phyloP scores from a whole-genome alignment of 2,797 vertebrate species.

The Psittacula echo region DNA sequence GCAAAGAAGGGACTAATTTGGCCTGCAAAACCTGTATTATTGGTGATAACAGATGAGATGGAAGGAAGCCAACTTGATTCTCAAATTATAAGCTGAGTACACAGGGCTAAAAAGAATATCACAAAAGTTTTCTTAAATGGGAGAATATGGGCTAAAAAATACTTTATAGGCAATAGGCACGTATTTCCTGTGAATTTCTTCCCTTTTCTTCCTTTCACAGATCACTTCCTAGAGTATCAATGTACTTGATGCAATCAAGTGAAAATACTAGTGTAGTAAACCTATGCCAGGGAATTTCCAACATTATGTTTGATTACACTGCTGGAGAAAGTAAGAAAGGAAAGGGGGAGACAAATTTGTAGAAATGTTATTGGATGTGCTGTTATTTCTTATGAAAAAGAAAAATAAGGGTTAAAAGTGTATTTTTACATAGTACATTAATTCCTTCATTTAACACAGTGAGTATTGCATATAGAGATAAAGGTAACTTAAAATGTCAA shows the following conservation, averaged over 20 bases:
- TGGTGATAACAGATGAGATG: constrained; percentile 34
- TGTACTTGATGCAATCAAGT: neutral
- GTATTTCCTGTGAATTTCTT: neutral
- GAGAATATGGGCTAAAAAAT: neutral
- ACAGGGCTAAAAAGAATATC: neutral
- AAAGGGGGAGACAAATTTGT: neutral
- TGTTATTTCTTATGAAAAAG: neutral
- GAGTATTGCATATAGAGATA: neutral
- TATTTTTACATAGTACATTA: neutral
- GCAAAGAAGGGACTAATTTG: constrained; percentile 49
- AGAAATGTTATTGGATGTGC: neutral
- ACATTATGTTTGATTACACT: neutral
- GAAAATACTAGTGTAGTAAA: neutral
- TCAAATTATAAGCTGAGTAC: neutral
- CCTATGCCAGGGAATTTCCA: neutral
- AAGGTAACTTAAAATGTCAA: neutral
- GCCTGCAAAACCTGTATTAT: neutral
- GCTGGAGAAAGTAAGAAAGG: neutral
- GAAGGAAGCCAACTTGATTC: constrained; percentile 34
- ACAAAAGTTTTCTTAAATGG: neutral
- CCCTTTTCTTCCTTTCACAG: neutral
- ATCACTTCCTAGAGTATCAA: neutral
- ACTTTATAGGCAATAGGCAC: neutral
- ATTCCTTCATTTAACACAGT: neutral
- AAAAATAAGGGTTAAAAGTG: neutral